Base-by-base conservation (phyloP, 1,140 invertebrate species). In the Propsilocerus akamusi region DNA sequence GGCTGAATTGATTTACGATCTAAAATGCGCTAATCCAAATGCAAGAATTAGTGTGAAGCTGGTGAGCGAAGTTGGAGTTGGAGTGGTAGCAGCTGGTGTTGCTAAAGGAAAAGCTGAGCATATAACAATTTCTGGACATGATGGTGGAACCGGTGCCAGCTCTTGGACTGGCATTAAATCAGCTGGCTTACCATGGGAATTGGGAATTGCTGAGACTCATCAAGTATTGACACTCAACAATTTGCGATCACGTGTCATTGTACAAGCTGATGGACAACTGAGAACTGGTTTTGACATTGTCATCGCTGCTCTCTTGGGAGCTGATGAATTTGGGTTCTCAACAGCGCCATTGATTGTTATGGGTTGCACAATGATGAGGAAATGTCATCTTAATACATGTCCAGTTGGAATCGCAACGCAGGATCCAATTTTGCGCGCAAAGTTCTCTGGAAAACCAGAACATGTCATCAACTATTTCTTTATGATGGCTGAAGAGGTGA, bases 71-170 rank as follows among this genome's bases (percentile, higher is more conserved):
- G 91, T 96, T 28, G 96, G 96, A 5, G 96, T 99, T 1, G 96
- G 96, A 8, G 92, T 98, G 10, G 90, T 99, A 2, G 96, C 96
- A 20, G 81, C 94, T 28, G 96, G 96, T 46, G 95, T 98, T 17
- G 95, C 95, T 17, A 99, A 97, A 81, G 94, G 93, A 41, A 98
- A 98, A 73, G 92, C 92, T 6, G 95, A 98, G 61, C 95, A 98
- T 62, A 94, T 98, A 56, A 91, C 94, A 6, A 96, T 99, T 56
- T 97, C 94, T 25, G 96, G 96, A 0, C 94, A 98, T 67, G 96
- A 98, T 68, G 96, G 96, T 49, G 95, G 95, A 34, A 99, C 95
- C 30, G 95, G 95, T 22, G 95, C 95, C 28, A 92, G 86, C 66
- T 94, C 89, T 51, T 97, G 94, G 94, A 98, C 94, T 2, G 93